These are phyloP conservation scores for Gymnoscopelus braueri DNA, from an alignment of 2,797 vertebrate species.

Conservation along the genomic window DNA sequence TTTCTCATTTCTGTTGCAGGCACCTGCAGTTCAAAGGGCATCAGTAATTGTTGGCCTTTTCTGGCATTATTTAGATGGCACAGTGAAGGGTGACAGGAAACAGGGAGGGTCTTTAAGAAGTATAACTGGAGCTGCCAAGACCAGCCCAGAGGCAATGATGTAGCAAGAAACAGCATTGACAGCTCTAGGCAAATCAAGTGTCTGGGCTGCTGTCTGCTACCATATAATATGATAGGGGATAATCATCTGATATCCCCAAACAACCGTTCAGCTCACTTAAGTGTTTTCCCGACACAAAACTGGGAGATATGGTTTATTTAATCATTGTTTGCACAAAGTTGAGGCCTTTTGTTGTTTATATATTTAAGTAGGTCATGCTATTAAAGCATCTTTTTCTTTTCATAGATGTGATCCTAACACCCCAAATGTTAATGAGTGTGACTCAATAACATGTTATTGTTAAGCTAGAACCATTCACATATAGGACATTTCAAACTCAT, in stretches of 20 bases:
- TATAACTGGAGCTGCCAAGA: slow-evolving; percentile 1
- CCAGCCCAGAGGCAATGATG: slow-evolving; percentile 3
- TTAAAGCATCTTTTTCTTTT: neutral
- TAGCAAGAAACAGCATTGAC: slow-evolving; percentile 10
- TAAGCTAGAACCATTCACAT: too few species aligned
- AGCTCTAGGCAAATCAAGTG: slow-evolving; percentile 2
- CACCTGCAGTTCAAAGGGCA: slow-evolving; percentile 14
- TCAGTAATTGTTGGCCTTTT: neutral
- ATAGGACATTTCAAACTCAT: too few species aligned
- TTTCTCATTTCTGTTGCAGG: too few species aligned
- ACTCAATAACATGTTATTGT: too few species aligned
- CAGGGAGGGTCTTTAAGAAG: too few species aligned
- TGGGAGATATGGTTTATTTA: slow-evolving; percentile 8
- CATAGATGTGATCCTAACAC: neutral
- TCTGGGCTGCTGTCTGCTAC: slow-evolving; percentile 8
- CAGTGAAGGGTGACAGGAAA: too few species aligned
- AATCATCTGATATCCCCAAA: slow-evolving; percentile 35
- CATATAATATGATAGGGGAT: slow-evolving; percentile 9
- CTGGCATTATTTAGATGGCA: too few species aligned
- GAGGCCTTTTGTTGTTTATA: slow-evolving; percentile 2
- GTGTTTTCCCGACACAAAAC: slow-evolving; percentile 12
- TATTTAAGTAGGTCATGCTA: neutral
- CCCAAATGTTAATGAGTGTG: too few species aligned
- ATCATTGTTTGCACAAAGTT: slow-evolving; percentile 15
- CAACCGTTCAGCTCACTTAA: neutral